These are phyloP conservation scores for Hipposideros larvatus DNA, from an alignment of 2,797 vertebrate genomes.

Conservation along the genomic window DNA sequence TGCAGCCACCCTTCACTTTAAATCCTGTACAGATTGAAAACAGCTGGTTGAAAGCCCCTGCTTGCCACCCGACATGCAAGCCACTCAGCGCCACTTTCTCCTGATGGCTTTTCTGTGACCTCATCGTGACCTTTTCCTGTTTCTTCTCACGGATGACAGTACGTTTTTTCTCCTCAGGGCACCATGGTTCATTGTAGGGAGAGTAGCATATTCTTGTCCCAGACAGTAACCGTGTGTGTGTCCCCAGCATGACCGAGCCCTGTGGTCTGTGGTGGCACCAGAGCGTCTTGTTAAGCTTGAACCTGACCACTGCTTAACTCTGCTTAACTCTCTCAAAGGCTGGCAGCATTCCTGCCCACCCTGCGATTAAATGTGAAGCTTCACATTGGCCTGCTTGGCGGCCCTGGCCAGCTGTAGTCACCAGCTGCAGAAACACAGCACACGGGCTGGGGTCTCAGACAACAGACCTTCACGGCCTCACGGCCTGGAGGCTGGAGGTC, in stretches of 20 bases:
- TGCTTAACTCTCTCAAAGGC: fast-evolving
- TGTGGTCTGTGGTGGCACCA: fast-evolving
- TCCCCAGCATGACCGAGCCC: fast-evolving
- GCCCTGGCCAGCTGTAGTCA: too few species aligned
- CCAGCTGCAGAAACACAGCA: too few species aligned
- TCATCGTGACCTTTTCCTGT: neutral
- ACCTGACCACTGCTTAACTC: fast-evolving
- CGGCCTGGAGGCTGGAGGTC: neutral
- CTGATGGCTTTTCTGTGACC: neutral
- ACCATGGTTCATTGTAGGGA: neutral
- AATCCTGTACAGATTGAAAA: neutral
- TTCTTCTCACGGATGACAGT: neutral
- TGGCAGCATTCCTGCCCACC: fast-evolving
- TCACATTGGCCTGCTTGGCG: too few species aligned
- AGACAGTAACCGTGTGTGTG: fast-evolving
- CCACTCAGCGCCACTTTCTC: neutral
- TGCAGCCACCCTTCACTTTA: neutral
- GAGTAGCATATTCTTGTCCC: too few species aligned
- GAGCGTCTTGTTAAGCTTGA: fast-evolving
- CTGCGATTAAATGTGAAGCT: too few species aligned
- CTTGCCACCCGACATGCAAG: neutral
- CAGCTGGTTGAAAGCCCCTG: neutral
- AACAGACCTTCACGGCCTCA: fast-evolving
- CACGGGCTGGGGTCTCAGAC: fast-evolving
- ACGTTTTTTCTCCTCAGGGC: neutral